A percentile compares a stretch with the other conserved stretches of the same genome.
Evolutionary conservation across 2,113 vertebrate species (phyloP).

Genomic region (Macaca fascicularis): DNA sequence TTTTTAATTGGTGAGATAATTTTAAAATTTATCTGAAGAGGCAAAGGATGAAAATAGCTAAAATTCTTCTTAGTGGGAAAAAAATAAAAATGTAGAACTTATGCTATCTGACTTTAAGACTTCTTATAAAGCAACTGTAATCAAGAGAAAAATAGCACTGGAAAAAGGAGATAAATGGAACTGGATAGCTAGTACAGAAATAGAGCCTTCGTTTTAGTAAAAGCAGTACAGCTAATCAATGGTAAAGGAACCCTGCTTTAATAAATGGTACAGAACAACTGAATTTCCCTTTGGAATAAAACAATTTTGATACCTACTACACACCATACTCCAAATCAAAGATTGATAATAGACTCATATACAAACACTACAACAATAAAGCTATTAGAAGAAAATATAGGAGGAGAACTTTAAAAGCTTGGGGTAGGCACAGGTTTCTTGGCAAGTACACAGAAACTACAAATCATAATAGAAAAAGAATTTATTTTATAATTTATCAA

Average conservation of each 20-base stretch:
- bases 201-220: neutral
- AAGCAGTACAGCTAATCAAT: neutral
- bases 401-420: neutral
- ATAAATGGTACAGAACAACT: neutral
- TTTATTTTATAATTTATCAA: neutral
- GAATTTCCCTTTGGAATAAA: neutral
- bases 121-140: too few species aligned
- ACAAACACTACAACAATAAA: neutral
- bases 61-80: neutral
- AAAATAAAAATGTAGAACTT: neutral
- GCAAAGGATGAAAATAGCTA: neutral
- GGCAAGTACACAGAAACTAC: neutral
- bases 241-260: neutral
- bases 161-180: neutral
- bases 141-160: neutral
- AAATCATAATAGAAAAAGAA: neutral
- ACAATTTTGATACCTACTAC: neutral
- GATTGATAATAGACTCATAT: neutral
- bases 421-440: neutral
- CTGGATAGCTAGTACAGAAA: neutral
- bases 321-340: neutral
- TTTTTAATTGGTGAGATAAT: neutral
- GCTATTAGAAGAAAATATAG: too few species aligned
- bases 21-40: neutral
- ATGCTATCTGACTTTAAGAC: too few species aligned